phyloP scores from a whole-genome alignment of 2,888 invertebrate genomes.

The Chrysotoxum bicinctum region DNA sequence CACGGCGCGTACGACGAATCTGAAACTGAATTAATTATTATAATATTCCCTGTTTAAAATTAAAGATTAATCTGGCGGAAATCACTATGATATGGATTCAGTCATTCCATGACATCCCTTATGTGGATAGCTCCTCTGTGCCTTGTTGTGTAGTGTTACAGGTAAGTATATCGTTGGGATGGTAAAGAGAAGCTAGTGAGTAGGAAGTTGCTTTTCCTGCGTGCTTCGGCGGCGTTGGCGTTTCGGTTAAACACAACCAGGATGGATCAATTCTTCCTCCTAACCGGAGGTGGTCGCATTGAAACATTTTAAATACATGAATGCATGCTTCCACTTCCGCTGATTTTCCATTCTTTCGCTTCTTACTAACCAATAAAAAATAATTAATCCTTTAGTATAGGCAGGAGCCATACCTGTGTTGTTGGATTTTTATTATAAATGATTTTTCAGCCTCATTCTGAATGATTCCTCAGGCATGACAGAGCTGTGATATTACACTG shows the following conservation, averaged over 20 bases:
- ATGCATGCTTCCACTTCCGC: not conserved
- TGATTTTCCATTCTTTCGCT: constrained; percentile 35
- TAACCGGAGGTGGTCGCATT: not conserved
- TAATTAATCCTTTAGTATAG: not conserved
- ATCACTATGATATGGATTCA: constrained; percentile 37
- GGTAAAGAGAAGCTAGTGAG: no score
- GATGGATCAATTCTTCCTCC: not conserved
- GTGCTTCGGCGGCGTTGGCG: not conserved
- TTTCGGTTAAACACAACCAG: not conserved
- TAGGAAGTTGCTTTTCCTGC: not conserved
- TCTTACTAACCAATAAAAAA: not conserved
- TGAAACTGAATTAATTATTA: constrained; percentile 61
- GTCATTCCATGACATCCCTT: not conserved
- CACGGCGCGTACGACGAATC: not conserved
- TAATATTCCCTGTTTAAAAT: constrained; percentile 51
- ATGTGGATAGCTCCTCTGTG: not conserved
- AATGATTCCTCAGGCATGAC: not conserved
- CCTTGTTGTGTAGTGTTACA: not conserved
- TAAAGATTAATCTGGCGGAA: constrained; percentile 61
- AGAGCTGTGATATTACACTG: not conserved
- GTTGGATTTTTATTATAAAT: not conserved
- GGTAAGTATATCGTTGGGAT: not conserved
- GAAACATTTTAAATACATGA: not conserved
- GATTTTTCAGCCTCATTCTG: not conserved
- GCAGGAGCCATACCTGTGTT: not conserved